Conservation (phyloP, 1,140 invertebrate species). For the Papilio dardanus region DNA sequence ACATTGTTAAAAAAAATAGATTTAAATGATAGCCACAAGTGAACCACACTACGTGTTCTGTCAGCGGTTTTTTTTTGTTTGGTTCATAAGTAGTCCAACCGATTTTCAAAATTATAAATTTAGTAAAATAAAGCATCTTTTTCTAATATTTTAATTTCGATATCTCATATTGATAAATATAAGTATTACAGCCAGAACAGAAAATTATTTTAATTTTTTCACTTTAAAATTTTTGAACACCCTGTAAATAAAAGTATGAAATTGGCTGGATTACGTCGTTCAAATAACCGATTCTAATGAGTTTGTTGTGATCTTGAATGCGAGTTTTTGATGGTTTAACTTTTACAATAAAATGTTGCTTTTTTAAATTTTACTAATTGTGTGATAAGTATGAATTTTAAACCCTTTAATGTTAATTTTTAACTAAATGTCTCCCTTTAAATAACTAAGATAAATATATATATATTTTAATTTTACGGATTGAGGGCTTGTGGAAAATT, state of each 20-base stretch:
- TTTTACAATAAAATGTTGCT: constrained; percentile 39
- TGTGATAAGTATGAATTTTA: constrained; percentile 44
- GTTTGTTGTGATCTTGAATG: constrained; percentile 38
- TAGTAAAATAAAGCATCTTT: background rate
- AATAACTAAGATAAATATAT: background rate
- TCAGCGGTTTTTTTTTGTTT: constrained; percentile 51
- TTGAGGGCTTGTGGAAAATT: too few relatives aligned
- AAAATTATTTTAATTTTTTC: background rate
- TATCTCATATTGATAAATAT: background rate
- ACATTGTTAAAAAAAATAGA: background rate
- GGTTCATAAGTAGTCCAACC: constrained; percentile 55
- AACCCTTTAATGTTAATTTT: background rate
- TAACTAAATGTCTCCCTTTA: background rate
- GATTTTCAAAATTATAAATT: constrained; percentile 47
- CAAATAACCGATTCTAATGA: constrained; percentile 52
- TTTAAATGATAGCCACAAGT: constrained; percentile 39
- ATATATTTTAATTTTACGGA: background rate
- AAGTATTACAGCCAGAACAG: background rate
- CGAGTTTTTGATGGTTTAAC: constrained; percentile 34
- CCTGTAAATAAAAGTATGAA: constrained; percentile 40
- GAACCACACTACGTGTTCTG: constrained; percentile 41
- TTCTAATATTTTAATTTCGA: constrained; percentile 4
- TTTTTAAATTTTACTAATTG: constrained; percentile 45
- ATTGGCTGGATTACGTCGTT: constrained; percentile 61
- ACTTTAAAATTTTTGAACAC: background rate